A percentile compares a stretch with the other conserved stretches of the same genome.
phyloP scores from a whole-genome alignment of 2,113 vertebrate species.

The Coregonus clupeaformis region DNA sequence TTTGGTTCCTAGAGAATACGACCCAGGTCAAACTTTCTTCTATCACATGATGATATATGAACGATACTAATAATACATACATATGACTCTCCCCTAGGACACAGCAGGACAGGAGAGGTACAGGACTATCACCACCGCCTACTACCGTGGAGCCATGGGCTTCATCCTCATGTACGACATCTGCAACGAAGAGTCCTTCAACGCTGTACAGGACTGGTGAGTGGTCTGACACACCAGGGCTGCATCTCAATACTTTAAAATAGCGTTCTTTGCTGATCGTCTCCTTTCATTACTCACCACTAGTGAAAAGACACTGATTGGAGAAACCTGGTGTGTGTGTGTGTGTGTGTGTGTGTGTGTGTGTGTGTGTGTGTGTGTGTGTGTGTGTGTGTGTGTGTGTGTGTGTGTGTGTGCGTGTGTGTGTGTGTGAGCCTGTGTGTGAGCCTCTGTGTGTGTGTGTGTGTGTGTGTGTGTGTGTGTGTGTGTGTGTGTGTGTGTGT shows the following conservation, averaged over 20 bases:
- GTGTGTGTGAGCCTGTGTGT: neutral
- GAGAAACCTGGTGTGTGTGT: neutral
- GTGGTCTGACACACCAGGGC: constrained; percentile 26
- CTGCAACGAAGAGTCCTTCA: constrained; percentile 96
- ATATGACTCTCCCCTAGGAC: constrained; percentile 76
- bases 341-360: neutral
- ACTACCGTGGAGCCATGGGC: constrained; percentile 97
- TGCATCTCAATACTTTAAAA: neutral
- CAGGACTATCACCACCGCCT: constrained; percentile 96
- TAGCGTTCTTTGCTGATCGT: neutral
- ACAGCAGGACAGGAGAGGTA: constrained; percentile 98
- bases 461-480: neutral
- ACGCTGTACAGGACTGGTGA: constrained; percentile 96
- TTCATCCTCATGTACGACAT: constrained; percentile 99
- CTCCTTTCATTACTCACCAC: no score
- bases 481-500: neutral
- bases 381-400: neutral
- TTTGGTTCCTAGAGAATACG: no score
- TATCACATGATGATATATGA: no score
- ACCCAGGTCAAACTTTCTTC: no score
- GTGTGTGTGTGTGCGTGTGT: neutral
- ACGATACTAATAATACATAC: neutral
- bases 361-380: neutral
- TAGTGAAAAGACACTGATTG: no score
- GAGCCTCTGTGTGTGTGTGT: neutral